phyloP scores from a whole-genome alignment of 2,797 vertebrate genomes.

The Neosilurus hyrtlii region DNA sequence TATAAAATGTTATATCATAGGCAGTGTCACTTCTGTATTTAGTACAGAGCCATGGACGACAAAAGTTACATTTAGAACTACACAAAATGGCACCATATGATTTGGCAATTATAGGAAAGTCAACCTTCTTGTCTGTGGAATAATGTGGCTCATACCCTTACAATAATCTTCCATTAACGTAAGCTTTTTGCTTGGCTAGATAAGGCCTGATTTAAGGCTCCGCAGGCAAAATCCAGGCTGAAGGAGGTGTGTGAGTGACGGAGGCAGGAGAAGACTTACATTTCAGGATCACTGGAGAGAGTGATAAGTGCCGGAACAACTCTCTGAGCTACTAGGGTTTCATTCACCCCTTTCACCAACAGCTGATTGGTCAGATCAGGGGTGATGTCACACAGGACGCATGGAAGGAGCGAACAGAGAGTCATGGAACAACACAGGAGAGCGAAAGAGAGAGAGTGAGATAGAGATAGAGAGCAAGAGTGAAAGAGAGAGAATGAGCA shows the following conservation, averaged over 20 bases:
- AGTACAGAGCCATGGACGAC: background rate
- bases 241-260: constrained; percentile 72
- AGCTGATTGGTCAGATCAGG: constrained; percentile 95
- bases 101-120: background rate
- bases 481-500: constrained; percentile 50
- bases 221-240: constrained; percentile 72
- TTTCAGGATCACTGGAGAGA: constrained; percentile 99
- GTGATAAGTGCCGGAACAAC: constrained; percentile 99
- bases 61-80: background rate
- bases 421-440: constrained; percentile 76
- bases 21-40: background rate
- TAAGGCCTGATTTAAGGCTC: constrained; percentile 66
- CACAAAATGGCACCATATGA: background rate
- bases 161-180: background rate
- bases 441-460: constrained; percentile 70
- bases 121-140: background rate
- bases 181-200: background rate
- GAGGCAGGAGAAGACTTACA: constrained; percentile 92
- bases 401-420: constrained; percentile 89
- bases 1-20: background rate
- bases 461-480: constrained; percentile 65
- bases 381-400: constrained; percentile 88
- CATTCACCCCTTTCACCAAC: constrained; percentile 99
- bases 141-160: background rate
- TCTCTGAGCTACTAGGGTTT: constrained; percentile 99